phyloP scores from a whole-genome alignment of 2,113 vertebrate species.

The Microtus pennsylvanicus region DNA sequence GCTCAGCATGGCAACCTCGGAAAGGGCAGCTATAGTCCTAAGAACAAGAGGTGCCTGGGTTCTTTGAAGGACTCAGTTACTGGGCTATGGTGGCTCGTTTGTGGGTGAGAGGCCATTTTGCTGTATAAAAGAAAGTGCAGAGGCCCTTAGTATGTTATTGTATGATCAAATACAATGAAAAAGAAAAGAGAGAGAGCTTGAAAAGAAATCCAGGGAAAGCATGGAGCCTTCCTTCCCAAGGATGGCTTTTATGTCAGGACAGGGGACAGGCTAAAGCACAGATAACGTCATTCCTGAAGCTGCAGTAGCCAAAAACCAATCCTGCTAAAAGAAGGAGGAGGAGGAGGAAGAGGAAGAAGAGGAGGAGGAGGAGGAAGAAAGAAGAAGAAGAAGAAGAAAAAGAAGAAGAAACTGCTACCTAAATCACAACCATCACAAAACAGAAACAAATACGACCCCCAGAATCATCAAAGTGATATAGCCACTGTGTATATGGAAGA shows the following conservation, averaged over 20 bases:
- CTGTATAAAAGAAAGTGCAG: neutral
- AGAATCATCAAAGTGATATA: neutral
- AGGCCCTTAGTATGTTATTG: neutral
- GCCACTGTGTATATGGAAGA: neutral
- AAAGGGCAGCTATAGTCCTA: neutral
- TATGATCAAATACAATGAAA: neutral
- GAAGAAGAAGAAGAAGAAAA: too few relatives aligned
- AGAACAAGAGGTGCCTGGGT: neutral
- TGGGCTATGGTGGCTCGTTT: neutral
- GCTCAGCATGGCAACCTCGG: neutral
- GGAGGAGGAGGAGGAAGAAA: too few relatives aligned
- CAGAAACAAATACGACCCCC: neutral
- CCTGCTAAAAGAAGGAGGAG: neutral
- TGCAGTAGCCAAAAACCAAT: neutral
- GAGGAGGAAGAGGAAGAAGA: too few relatives aligned
- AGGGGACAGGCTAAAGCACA: neutral
- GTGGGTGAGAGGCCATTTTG: neutral
- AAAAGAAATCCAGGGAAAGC: neutral
- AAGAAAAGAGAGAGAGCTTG: neutral
- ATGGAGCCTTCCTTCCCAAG: neutral
- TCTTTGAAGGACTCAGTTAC: neutral
- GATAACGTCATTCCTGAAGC: neutral
- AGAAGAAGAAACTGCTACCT: neutral
- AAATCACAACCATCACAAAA: conserved; percentile 34
- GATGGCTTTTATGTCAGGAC: neutral